Conservation (phyloP, 1,140 invertebrate genomes). For the Maconellicoccus hirsutus region DNA sequence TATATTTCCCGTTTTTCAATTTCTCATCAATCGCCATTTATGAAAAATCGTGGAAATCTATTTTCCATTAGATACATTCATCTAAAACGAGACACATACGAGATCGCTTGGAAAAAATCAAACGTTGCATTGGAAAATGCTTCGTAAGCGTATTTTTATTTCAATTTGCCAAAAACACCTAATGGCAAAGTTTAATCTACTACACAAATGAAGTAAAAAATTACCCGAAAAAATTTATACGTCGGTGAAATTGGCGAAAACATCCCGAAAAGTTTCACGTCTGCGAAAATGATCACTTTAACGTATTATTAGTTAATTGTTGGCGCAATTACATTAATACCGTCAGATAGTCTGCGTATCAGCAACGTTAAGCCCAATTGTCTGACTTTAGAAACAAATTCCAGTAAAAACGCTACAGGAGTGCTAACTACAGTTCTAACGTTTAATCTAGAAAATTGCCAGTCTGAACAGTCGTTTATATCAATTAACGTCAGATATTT, state of each 20-base stretch:
- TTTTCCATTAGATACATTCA: too few species aligned
- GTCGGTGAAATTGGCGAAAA: not conserved
- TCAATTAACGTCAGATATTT: constrained; percentile 29
- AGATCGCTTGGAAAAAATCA: not conserved
- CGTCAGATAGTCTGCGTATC: not conserved
- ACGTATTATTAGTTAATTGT: not conserved
- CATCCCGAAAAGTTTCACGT: not conserved
- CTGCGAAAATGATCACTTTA: not conserved
- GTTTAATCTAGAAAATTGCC: constrained; percentile 31
- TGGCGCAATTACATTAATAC: not conserved
- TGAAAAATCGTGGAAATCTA: too few species aligned
- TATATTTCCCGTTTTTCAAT: too few species aligned
- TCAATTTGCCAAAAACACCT: too few species aligned
- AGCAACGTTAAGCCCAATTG: not conserved
- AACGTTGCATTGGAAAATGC: too few species aligned
- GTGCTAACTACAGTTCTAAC: constrained; percentile 23
- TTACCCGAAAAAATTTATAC: not conserved
- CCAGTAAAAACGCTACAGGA: constrained; percentile 11
- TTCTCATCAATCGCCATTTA: too few species aligned
- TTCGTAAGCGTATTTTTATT: too few species aligned
- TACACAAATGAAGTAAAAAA: too few species aligned
- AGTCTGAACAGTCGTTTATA: constrained; percentile 28
- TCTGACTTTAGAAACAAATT: constrained; percentile 9
- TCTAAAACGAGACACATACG: not conserved
- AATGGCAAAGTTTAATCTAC: too few species aligned